phyloP scores from a whole-genome alignment of 2,113 vertebrate species.

The Rhegmatorhina hoffmannsi region DNA sequence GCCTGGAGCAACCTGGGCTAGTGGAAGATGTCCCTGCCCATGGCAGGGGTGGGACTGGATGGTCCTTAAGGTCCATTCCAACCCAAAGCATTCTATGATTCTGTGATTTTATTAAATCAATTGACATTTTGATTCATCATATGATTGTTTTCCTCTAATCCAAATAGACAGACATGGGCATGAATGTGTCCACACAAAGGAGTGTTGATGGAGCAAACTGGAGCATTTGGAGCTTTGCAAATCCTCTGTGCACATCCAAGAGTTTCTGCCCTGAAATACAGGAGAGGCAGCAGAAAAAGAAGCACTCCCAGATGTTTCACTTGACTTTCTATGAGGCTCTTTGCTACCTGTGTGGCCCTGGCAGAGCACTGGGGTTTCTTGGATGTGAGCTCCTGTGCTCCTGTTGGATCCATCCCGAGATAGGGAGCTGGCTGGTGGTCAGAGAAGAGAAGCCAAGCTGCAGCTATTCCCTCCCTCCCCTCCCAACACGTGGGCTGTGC shows the following conservation, averaged over 20 bases:
- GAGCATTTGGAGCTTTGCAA: not conserved
- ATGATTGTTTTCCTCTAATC: not conserved
- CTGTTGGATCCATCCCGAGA: conserved; percentile 21
- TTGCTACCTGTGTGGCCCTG: conserved; percentile 61
- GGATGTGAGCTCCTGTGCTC: not conserved
- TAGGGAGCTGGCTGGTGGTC: conserved; percentile 37
- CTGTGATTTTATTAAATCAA: not conserved
- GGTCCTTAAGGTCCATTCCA: rapidly evolving
- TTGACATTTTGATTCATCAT: not conserved
- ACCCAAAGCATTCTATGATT: not conserved
- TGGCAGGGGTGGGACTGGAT: not conserved
- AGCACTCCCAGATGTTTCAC: conserved; percentile 40
- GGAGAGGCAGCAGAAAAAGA: not conserved
- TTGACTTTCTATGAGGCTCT: conserved; percentile 7
- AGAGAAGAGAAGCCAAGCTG: conserved; percentile 31
- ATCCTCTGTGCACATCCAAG: not conserved
- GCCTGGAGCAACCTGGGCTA: rapidly evolving
- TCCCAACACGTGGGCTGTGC: not conserved
- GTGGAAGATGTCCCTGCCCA: not conserved
- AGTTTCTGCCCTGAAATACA: not conserved
- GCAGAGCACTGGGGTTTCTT: not conserved
- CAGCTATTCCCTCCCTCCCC: conserved; percentile 9
- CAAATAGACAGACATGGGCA: rapidly evolving
- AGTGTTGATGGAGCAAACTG: not conserved
- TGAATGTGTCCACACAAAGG: not conserved